These are phyloP conservation scores for Smutsia gigantea DNA, from an alignment of 2,797 vertebrate species.

Conservation along the genomic window DNA sequence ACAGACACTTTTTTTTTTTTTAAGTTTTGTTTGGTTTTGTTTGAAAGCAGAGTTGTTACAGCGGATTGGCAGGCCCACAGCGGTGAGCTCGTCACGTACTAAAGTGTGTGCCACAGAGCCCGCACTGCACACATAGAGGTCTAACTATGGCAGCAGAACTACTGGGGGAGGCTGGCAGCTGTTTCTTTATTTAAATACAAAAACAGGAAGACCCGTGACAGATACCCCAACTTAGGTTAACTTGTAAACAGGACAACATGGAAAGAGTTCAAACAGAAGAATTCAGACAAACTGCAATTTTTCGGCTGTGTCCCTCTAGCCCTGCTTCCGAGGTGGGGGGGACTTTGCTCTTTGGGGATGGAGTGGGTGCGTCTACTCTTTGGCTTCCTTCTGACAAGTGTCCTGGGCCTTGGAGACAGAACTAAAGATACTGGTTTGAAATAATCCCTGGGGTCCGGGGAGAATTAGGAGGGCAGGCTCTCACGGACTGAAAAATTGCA, in stretches of 20 bases:
- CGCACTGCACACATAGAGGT: conserved; percentile 89
- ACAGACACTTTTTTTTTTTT: conserved; percentile 91
- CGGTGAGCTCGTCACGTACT: conserved; percentile 91
- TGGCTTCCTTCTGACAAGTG: conserved; percentile 73
- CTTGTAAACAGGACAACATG: conserved; percentile 96
- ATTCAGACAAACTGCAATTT: conserved; percentile 92
- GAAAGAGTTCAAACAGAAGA: conserved; percentile 91
- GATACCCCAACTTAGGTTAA: conserved; percentile 94
- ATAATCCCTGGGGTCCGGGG: neutral
- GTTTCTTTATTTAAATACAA: conserved; percentile 90
- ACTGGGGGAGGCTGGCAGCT: conserved; percentile 84
- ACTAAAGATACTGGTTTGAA: conserved; percentile 61
- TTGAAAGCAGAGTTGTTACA: conserved; percentile 95
- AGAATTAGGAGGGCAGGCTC: conserved; percentile 70
- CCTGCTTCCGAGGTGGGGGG: conserved; percentile 38
- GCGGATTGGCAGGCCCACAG: conserved; percentile 95
- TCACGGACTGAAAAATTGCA: conserved; percentile 92
- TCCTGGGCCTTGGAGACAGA: conserved; percentile 74
- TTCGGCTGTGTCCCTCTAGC: conserved; percentile 82
- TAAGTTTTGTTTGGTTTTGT: conserved; percentile 84
- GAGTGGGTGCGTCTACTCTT: conserved; percentile 24
- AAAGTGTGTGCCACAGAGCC: conserved; percentile 86
- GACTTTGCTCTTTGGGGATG: conserved; percentile 60
- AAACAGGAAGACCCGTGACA: conserved; percentile 93
- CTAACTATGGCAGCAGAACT: conserved; percentile 87